Base-by-base conservation (phyloP, 2,888 invertebrate genomes). In the Eueremaeus valkanovi region DNA sequence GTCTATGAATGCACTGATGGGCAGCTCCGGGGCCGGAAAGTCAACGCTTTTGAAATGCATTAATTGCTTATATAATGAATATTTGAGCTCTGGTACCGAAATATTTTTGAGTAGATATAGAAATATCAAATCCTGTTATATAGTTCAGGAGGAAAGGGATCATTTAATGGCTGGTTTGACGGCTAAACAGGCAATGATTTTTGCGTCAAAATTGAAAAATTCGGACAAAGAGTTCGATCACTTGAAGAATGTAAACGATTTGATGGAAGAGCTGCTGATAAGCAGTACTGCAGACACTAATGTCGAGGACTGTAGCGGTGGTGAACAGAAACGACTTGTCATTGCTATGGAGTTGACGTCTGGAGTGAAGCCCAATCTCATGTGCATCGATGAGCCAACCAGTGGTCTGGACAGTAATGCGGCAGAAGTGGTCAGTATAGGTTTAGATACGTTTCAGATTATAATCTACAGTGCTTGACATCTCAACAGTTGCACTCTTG, bases 171-270 rank as follows among this genome's bases (percentile, higher is more conserved):
- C 16, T 0, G 73, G 73, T 21, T 6, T 73, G 8, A 73, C 73
- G 1, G 51, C 31, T 21, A 36, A 9, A 9, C 73, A 73, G 51
- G 11, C 49, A 11, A 27, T 73, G 29, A 33, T 73, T 1, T 73
- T 31, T 63, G 73, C 73, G 18, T 73, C 73, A 2, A 58, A 63
- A 63, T 24, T 73, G 40, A 73, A 73, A 18, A 73, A 73, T 31
- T 6, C 13, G 1, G 72, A 45, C 24, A 61, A n/a, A 29, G 21
- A 51, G 21, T 3, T 51, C 1, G 5, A 61, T 61, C 58, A 61
- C 31, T 16, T 1, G 29, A 11, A 11, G 2, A 61, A 11, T 29
- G 58, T 18, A 3, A 11, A 3, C 3, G 8, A 31, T 13, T 8
- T 61, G 31, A 13, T 61, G 31, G 5, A 9, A 61, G 29, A 61